Evolutionary conservation across 1,140 invertebrate species (phyloP).

Genomic region (Ridgeia piscesae): DNA sequence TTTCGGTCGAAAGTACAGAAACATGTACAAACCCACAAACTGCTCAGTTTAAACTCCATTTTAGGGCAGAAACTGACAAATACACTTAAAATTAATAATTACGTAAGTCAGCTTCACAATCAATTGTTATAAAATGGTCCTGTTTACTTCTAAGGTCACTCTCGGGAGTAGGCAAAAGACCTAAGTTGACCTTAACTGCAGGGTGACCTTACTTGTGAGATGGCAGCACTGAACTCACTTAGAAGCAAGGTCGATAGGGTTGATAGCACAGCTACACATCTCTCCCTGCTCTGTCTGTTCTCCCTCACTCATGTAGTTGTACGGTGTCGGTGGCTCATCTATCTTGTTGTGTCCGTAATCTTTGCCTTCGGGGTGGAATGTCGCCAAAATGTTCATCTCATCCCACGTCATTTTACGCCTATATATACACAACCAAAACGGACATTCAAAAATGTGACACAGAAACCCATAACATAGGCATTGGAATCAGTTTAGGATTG

Average conservation of each 20-base stretch:
- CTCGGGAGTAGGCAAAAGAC: no score
- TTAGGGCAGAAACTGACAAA: no score
- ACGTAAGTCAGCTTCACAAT: no score
- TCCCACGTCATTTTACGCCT: conserved; percentile 82
- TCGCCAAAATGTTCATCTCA: conserved; percentile 98
- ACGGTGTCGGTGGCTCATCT: conserved; percentile 93
- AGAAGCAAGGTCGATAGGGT: not conserved
- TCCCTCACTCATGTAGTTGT: conserved; percentile 73
- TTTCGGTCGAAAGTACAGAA: no score
- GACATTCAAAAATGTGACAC: not conserved
- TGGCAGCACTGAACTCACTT: not conserved
- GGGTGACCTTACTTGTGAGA: not conserved
- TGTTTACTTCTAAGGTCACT: no score
- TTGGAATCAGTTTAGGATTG: not conserved
- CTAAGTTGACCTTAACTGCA: no score
- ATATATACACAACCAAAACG: not conserved
- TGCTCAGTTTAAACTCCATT: no score
- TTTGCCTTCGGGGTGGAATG: conserved; percentile 94
- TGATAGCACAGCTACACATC: not conserved
- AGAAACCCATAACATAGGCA: not conserved
- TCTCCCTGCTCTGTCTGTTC: conserved; percentile 59
- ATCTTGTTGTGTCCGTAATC: conserved; percentile 99
- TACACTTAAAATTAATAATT: no score
- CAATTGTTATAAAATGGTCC: no score
- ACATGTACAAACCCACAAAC: no score